Evolutionary conservation across 2,797 vertebrate species (phyloP), one percentile per base, ranked within the genome.

Genomic region (Ispidina picta): DNA sequence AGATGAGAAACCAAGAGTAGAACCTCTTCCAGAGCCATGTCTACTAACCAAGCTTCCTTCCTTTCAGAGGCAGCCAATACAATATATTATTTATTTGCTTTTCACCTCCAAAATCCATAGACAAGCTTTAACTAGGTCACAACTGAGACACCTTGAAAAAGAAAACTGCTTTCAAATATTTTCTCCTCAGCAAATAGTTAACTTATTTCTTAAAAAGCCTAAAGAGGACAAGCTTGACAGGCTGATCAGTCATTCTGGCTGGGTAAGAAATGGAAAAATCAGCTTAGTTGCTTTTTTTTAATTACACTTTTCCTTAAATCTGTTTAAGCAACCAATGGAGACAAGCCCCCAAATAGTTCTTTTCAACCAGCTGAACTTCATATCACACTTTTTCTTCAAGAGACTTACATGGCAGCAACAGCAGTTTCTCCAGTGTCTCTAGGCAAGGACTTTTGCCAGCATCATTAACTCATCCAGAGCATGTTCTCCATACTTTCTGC

Each of bases 161-260:
- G 28, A 71, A 81, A 92, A 65, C 35, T 83, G 65, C 69, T 80
- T 93, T 84, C 83, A 69, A 90, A 86, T 65, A 91, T 86, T 83
- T 89, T 88, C 35, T 74, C 16, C 78, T 75, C 58, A 51, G 64
- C 29, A 88, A 82, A 49, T 82, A 95, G 73, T 39, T 77, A 60
- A 62, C 91, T 90, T 76, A 58, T 93, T 80, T 74, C 39, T 62
- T 51, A 28, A 58, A 58, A 46, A 71, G 55, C 29, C 55, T 29
- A 13, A 22, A 31, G 72, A 76, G 25, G 31, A 48, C 21, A 58
- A 46, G 37, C 6, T 2, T 12, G 8, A 0, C 68, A 88, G 58
- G 62, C 46, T 85, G 66, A 86, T 84, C 72, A 52, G 58, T 92
- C 64, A 76, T 79, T 82, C 55, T 91, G 76, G 39, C 71, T 18